phyloP scores from a whole-genome alignment of 2,113 vertebrate genomes.

The Butorides virescens region DNA sequence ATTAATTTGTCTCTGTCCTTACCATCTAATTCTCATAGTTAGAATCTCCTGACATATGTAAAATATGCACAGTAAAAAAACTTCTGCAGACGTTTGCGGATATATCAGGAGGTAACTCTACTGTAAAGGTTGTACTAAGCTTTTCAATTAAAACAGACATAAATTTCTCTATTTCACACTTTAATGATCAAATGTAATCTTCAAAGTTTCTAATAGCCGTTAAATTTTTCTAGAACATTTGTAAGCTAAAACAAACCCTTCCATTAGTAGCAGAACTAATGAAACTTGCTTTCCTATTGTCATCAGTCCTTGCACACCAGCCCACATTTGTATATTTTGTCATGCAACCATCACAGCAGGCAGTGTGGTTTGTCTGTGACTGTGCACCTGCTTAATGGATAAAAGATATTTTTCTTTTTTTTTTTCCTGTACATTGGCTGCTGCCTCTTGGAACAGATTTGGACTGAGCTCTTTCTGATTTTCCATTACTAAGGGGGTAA shows the following conservation, averaged over 20 bases:
- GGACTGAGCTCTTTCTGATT: not conserved
- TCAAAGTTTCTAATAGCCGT: not conserved
- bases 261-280: conserved; percentile 8
- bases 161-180: conserved; percentile 32
- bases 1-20: not conserved
- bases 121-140: not conserved
- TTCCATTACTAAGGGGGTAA: not conserved
- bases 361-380: not conserved
- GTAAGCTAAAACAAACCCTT: not conserved
- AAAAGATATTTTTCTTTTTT: not conserved
- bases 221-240: not conserved
- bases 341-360: not conserved
- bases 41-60: not conserved
- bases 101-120: not conserved
- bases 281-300: not conserved
- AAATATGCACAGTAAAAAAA: not conserved
- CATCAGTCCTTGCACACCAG: not conserved
- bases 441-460: not conserved
- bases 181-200: not conserved
- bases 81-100: not conserved
- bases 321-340: not conserved
- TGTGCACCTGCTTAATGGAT: not conserved
- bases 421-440: not conserved
- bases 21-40: not conserved
- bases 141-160: conserved; percentile 31